These are phyloP conservation scores for Phrynocephalus guinanensis DNA, from an alignment of 2,797 vertebrate genomes.

Conservation along the genomic window DNA sequence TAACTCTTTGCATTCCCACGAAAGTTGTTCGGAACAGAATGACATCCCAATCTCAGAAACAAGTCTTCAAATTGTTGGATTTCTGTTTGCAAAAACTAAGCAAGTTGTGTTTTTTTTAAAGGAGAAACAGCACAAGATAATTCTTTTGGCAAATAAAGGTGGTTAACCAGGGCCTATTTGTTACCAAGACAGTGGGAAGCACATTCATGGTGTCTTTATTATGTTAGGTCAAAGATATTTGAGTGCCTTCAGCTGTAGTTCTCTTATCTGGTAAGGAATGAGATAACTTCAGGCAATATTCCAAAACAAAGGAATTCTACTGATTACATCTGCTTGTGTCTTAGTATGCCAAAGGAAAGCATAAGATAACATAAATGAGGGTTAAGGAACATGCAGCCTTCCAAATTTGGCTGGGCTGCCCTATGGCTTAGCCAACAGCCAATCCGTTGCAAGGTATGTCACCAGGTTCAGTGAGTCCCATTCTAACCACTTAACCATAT, in stretches of 20 bases:
- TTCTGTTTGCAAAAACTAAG: not conserved
- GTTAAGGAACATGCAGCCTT: not conserved
- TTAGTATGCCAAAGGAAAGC: not conserved
- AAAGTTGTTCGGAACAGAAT: not conserved
- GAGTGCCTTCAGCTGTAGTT: not conserved
- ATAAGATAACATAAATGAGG: not conserved
- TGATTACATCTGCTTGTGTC: not conserved
- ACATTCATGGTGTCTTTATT: not conserved
- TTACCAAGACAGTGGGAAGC: not conserved
- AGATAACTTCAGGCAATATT: not conserved
- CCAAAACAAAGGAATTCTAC: not conserved
- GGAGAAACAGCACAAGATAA: not conserved
- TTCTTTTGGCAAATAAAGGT: not conserved
- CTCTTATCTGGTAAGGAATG: not conserved
- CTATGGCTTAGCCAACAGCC: no score
- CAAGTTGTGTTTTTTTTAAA: no score
- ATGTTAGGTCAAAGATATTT: not conserved
- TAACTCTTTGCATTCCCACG: not conserved
- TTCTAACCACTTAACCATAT: no score
- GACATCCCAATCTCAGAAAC: not conserved
- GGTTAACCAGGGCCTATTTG: not conserved
- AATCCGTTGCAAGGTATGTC: no score
- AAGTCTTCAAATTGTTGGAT: not conserved
- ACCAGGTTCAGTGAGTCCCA: no score
- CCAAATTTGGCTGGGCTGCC: not conserved